Conservation (phyloP, 2,888 invertebrate genomes). For the Rhaphigaster nebulosa region DNA sequence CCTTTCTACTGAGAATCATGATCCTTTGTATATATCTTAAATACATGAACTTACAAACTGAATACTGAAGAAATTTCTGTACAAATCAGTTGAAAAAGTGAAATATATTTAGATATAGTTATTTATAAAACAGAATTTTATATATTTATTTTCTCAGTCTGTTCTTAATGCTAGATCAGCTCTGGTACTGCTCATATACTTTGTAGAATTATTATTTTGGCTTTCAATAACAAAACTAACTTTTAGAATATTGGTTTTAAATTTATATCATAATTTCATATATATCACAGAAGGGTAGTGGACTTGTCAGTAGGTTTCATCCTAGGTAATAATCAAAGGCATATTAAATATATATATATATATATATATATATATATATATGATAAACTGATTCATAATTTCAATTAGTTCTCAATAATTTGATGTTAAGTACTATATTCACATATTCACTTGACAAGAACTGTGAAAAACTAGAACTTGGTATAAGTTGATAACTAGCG, state of each 20-base stretch:
- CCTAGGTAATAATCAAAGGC: neutral
- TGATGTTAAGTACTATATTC: too few species aligned
- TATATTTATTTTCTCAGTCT: neutral
- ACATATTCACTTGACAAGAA: too few species aligned
- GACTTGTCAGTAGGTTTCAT: neutral
- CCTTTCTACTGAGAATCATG: neutral
- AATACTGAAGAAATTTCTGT: neutral
- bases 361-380: neutral
- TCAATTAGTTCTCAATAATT: neutral
- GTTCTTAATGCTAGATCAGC: too few species aligned
- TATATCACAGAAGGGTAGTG: neutral
- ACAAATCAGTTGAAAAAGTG: conserved; percentile 1
- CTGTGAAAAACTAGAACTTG: neutral
- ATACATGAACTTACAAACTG: neutral
- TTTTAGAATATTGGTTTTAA: neutral
- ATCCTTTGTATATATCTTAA: neutral
- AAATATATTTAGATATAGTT: conserved; percentile 6
- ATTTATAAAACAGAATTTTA: neutral
- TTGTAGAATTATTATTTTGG: neutral
- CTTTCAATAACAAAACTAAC: neutral
- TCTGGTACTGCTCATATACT: neutral
- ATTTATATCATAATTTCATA: neutral
- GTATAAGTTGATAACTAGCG: neutral
- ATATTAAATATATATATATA: neutral
- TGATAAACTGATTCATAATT: neutral